Conservation (phyloP, 2,888 invertebrate genomes). For the Drosophila villosipedis region DNA sequence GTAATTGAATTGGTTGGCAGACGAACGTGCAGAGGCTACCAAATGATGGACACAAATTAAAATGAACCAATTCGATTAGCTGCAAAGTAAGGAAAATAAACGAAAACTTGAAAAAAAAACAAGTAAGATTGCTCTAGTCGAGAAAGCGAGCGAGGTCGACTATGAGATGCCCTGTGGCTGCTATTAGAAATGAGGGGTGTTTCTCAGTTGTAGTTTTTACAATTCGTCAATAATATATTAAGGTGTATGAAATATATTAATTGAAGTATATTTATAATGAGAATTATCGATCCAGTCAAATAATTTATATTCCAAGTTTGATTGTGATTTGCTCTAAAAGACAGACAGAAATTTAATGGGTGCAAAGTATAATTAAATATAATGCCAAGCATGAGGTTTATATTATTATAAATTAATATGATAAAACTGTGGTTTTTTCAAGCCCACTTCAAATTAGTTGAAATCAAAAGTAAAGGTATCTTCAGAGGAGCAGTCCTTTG, state of each 20-base stretch:
- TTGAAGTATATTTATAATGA: too few relatives aligned
- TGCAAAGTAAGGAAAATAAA: conserved; percentile 9
- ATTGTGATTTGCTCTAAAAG: neutral
- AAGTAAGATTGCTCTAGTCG: neutral
- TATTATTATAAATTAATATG: too few relatives aligned
- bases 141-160: neutral
- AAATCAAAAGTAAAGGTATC: neutral
- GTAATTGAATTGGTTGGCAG: conserved; percentile 51
- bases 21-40: conserved; percentile 43
- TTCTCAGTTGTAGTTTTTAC: neutral
- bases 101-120: neutral
- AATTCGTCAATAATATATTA: neutral
- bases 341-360: neutral
- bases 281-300: too few relatives aligned
- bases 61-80: conserved; percentile 63
- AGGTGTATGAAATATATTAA: neutral
- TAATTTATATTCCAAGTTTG: too few relatives aligned
- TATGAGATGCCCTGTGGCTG: neutral
- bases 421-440: neutral
- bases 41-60: conserved; percentile 54
- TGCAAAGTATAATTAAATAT: neutral
- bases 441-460: neutral
- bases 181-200: neutral
- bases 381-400: neutral
- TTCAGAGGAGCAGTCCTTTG: neutral